Percentiles rank a stretch among this genome's conserved stretches.
Evolutionary conservation across 1,140 invertebrate genomes (phyloP).

Genomic region (Sminthurinus signatus): DNA sequence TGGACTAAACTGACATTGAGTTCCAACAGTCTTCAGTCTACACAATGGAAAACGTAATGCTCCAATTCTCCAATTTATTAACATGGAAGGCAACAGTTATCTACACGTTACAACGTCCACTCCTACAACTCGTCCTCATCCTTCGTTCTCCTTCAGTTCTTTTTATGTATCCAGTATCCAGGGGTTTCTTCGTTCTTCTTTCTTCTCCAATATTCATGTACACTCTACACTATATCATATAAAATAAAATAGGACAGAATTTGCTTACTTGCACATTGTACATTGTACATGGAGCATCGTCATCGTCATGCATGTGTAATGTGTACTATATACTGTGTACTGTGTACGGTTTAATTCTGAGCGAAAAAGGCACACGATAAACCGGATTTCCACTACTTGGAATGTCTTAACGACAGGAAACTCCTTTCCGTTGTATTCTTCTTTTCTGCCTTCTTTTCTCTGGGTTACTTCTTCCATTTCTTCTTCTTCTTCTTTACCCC

Average conservation of each 20-base stretch:
- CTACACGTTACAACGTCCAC: too few relatives aligned
- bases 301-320: too few relatives aligned
- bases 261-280: too few relatives aligned
- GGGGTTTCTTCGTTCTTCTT: not conserved
- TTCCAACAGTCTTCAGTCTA: not conserved
- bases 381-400: constrained; percentile 37
- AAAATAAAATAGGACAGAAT: too few relatives aligned
- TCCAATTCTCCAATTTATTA: not conserved
- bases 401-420: constrained; percentile 35
- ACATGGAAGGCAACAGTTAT: not conserved
- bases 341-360: not conserved
- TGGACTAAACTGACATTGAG: not conserved
- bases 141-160: too few relatives aligned
- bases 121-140: too few relatives aligned
- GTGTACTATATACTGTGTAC: too few relatives aligned
- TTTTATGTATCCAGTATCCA: too few relatives aligned
- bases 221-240: too few relatives aligned
- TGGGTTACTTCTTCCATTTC: not conserved
- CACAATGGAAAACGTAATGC: too few relatives aligned
- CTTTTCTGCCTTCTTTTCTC: not conserved
- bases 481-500: not conserved
- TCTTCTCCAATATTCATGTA: not conserved
- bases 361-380: not conserved
- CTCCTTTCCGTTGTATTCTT: constrained; percentile 25
- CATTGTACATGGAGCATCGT: too few relatives aligned